A percentile compares a stretch with the other conserved stretches of the same genome.
Evolutionary conservation across 2,888 invertebrate species (phyloP).

Genomic region (Drosophila heteroneura): DNA sequence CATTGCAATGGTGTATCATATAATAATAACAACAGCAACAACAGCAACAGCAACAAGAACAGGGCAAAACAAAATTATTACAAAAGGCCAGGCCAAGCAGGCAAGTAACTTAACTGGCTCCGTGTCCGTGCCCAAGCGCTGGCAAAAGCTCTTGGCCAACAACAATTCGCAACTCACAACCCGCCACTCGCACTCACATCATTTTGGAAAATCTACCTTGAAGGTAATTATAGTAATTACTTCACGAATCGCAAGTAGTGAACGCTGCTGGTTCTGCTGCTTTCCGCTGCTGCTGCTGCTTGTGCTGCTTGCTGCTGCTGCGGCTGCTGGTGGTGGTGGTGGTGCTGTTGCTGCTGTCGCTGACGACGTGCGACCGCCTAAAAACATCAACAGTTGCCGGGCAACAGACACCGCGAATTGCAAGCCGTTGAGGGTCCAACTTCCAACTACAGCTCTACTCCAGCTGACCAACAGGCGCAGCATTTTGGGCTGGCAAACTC

Average conservation of each 20-base stretch:
- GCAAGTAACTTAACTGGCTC: constrained; percentile 37
- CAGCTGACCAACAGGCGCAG: constrained; percentile 67
- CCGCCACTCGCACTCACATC: constrained; percentile 73
- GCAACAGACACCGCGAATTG: constrained; percentile 58
- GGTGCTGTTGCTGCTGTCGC: constrained; percentile 53
- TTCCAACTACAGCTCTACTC: constrained; percentile 23
- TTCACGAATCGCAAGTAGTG: constrained; percentile 84
- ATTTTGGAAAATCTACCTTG: constrained; percentile 85
- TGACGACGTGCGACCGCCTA: constrained; percentile 83
- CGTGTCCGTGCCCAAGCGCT: constrained; percentile 39
- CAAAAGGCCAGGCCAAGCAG: constrained; percentile 68
- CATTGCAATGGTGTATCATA: constrained; percentile 80
- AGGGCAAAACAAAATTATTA: constrained; percentile 72
- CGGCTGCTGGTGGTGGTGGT: constrained; percentile 41
- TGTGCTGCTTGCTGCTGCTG: constrained; percentile 35
- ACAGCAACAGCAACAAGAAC: constrained; percentile 19
- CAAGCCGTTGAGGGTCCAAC: constrained; percentile 39
- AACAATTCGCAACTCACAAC: constrained; percentile 18
- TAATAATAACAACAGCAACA: constrained; percentile 69
- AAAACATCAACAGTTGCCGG: constrained; percentile 83
- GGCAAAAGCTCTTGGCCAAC: constrained; percentile 10
- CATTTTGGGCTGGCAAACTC: constrained; percentile 67
- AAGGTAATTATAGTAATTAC: constrained; percentile 85
- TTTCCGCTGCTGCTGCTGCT: constrained; percentile 39
- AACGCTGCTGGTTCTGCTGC: constrained; percentile 63